Base-by-base conservation (phyloP, 2,888 invertebrate genomes). In the Cordylochernes scorpioides region DNA sequence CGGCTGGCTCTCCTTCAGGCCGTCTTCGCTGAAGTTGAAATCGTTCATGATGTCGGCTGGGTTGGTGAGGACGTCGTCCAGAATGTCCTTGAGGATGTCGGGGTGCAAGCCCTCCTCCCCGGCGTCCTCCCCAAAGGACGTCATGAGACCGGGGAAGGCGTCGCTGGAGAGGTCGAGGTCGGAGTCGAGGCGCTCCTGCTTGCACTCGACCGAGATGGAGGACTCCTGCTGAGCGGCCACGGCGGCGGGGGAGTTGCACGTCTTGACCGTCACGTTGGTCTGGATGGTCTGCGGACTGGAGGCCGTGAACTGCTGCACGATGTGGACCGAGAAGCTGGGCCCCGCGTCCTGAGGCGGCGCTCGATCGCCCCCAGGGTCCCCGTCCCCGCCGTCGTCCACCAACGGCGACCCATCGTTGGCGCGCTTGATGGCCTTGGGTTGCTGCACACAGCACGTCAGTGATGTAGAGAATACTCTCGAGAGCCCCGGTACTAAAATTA, bases 201-300 rank as follows among this genome's bases (percentile, higher is more conserved):
- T 60, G 54, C 78, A 75, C 52, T 78, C 77, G 9, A 22, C 22
- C 12, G 22, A 22, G 14, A 22, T 22, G 4, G 22, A 13, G 14
- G 22, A 22, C 22, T 13, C 22, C 5, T 14, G 12, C 12, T 14
- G 12, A 12, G 22, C 14, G 5, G 22, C 22, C 5, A 14, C 12
- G 4, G 22, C 22, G 5, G 14, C 12, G 34, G 63, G 62, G 27
- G 69, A 64, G 49, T 69, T 70, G 39, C 32, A 5, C 15, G 25
- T 15, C 49, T 80, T 82, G 39, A 82, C 80, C 29, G 80, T 82
- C 33, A 82, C 78, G 59, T 80, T 80, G 41, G 82, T 80, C 31
- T 47, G 47, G 71, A 80, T 80, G 55, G 78, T 77, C 49, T 78
- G 77, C 29, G 77, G 71, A 7, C 12, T 13, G 18, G 36, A 29